phyloP scores from a whole-genome alignment of 2,797 vertebrate genomes.

The Rhinogobio ventralis region DNA sequence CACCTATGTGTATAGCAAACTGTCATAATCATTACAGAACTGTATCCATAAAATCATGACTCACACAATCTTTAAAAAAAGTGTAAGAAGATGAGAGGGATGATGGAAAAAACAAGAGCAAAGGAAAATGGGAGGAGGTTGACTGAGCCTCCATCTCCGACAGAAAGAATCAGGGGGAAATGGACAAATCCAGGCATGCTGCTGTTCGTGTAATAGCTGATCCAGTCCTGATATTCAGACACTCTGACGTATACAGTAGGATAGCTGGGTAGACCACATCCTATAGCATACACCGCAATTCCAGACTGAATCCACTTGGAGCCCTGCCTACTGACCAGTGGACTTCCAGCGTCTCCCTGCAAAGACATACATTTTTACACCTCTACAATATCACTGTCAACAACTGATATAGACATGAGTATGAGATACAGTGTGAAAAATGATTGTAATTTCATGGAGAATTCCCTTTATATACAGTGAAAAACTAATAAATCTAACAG shows the following conservation, averaged over 20 bases:
- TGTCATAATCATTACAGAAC: not conserved
- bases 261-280: constrained; percentile 10
- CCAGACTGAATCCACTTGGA: constrained; percentile 50
- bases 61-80: constrained; percentile 3
- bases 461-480: too few relatives aligned
- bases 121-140: constrained; percentile 17
- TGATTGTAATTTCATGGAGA: not conserved
- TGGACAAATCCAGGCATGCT: constrained; percentile 33
- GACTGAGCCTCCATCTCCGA: not conserved
- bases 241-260: constrained; percentile 51
- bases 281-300: constrained; percentile 34
- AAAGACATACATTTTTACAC: not conserved
- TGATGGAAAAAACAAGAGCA: not conserved
- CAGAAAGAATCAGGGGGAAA: not conserved
- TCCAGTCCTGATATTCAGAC: constrained; percentile 55
- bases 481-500: too few relatives aligned
- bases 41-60: not conserved
- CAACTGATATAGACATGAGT: not conserved
- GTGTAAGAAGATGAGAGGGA: not conserved
- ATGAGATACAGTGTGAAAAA: not conserved
- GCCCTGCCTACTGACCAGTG: constrained; percentile 55
- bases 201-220: not conserved
- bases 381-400: not conserved
- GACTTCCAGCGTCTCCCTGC: constrained; percentile 59
- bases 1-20: not conserved